Evolutionary conservation across 53 echinoderm and acorn worm species (phyloP).

Genomic region (Crossaster papposus): DNA sequence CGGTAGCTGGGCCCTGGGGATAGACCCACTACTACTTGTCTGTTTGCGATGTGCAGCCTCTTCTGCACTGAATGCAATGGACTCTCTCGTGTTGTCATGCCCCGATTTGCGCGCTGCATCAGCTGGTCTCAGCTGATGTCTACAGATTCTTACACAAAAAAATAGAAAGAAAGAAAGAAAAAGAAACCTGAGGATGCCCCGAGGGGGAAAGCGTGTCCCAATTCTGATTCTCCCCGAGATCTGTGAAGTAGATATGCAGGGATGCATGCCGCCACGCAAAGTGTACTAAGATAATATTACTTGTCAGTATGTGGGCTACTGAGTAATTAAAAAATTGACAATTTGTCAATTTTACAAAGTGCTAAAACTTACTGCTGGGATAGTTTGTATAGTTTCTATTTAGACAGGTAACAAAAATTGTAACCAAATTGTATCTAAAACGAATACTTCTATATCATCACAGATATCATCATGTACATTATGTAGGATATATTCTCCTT

Average conservation of each 20-base stretch:
- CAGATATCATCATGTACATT: too few species aligned
- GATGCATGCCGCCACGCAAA: neutral
- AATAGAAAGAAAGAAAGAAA: neutral
- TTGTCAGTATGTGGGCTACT: neutral
- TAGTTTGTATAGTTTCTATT: neutral
- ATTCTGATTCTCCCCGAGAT: neutral
- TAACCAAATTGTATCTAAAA: too few species aligned
- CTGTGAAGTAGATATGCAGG: neutral
- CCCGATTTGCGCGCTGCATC: neutral
- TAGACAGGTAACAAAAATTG: too few species aligned
- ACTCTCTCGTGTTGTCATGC: neutral
- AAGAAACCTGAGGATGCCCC: neutral
- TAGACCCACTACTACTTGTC: neutral
- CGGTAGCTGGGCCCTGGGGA: slow-evolving; percentile 25
- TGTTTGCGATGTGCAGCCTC: neutral
- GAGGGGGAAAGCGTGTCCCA: slow-evolving; percentile 16
- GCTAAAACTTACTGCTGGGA: neutral
- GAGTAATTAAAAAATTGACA: neutral
- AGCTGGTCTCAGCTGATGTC: slow-evolving; percentile 16
- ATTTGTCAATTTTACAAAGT: neutral
- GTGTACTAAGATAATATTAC: too few species aligned
- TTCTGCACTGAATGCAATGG: neutral
- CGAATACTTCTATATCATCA: too few species aligned
- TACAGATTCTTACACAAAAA: neutral
- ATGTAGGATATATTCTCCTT: too few species aligned